Conservation (phyloP, 1,140 invertebrate species). For the Trigoniulus corallinus region DNA sequence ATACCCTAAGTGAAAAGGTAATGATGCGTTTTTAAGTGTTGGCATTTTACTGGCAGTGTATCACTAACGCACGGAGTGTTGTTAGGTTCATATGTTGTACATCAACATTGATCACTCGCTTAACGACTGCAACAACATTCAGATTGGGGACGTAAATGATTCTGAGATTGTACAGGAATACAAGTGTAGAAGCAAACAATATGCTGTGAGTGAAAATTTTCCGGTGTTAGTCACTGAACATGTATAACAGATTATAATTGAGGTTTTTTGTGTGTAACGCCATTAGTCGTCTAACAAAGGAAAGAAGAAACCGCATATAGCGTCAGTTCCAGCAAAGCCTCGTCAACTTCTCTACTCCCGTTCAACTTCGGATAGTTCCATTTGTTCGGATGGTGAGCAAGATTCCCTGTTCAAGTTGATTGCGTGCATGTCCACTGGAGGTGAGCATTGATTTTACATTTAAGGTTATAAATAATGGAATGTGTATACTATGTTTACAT, state of each 20-base stretch:
- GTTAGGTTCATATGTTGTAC: slow-evolving; percentile 56
- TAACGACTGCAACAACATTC: slow-evolving; percentile 59
- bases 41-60: not conserved
- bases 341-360: slow-evolving; percentile 40
- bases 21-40: slow-evolving; percentile 1
- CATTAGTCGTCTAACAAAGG: not conserved
- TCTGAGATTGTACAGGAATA: slow-evolving; percentile 66
- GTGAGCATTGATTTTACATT: slow-evolving; percentile 19
- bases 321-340: slow-evolving; percentile 36
- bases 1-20: slow-evolving; percentile 34
- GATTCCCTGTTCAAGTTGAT: slow-evolving; percentile 50
- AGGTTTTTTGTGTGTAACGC: not conserved
- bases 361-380: slow-evolving; percentile 35
- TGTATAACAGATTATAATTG: slow-evolving; percentile 13
- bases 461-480: not conserved
- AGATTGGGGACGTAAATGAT: slow-evolving; percentile 43
- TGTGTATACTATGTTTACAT: not conserved
- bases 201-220: slow-evolving; percentile 7
- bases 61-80: slow-evolving; percentile 7
- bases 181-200: slow-evolving; percentile 37
- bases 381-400: slow-evolving; percentile 26
- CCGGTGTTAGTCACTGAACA: not conserved
- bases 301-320: slow-evolving; percentile 1
- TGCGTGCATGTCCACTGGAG: slow-evolving; percentile 35
- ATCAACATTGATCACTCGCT: slow-evolving; percentile 52